Conservation (phyloP, 2,797 vertebrate genomes). For the Hapalemur alaotrensis region DNA sequence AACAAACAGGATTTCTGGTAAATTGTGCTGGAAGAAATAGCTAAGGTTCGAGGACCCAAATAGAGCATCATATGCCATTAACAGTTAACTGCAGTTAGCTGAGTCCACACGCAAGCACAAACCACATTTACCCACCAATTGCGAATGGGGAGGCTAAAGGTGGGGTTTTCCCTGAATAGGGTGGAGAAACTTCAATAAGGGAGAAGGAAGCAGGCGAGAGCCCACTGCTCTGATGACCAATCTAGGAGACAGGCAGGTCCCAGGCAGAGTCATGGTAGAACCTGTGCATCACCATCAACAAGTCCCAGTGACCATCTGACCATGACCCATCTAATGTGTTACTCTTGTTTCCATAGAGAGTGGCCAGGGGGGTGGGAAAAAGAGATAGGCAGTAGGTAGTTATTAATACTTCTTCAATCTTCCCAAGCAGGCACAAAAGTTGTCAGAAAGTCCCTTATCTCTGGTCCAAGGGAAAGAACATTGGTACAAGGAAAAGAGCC, state of each 20-base stretch:
- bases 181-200: neutral
- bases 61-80: neutral
- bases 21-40: neutral
- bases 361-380: neutral
- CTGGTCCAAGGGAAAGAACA: neutral
- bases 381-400: neutral
- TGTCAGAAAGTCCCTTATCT: neutral
- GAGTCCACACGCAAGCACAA: neutral
- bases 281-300: neutral
- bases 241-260: neutral
- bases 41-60: neutral
- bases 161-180: neutral
- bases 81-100: neutral
- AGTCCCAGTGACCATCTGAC: neutral
- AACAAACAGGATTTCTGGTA: neutral
- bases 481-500: neutral
- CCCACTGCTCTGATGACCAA: neutral
- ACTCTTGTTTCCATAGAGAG: neutral
- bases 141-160: accelerated
- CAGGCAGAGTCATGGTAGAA: neutral
- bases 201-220: neutral
- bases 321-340: neutral
- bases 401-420: neutral
- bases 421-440: neutral
- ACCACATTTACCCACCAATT: neutral